phyloP scores from a whole-genome alignment of 2,888 invertebrate genomes.

The Eupithecia insigniata region DNA sequence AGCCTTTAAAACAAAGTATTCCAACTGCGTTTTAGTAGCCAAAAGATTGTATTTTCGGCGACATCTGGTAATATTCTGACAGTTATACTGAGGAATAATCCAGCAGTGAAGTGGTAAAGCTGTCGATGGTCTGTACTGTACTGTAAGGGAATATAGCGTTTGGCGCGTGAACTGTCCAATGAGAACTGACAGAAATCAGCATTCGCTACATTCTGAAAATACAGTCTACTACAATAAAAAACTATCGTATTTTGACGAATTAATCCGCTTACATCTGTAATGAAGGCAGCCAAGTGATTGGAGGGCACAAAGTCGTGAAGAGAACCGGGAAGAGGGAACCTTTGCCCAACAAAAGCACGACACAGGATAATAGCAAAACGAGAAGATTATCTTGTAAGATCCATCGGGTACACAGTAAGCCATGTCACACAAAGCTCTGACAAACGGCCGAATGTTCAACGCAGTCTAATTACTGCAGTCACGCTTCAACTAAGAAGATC shows the following conservation, averaged over 20 bases:
- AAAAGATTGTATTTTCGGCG: neutral
- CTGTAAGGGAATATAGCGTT: neutral
- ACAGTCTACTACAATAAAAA: neutral
- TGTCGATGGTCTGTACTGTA: neutral
- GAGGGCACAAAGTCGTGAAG: neutral
- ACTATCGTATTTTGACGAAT: too few species aligned
- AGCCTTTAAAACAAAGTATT: constrained; percentile 5
- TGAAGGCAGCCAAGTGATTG: too few species aligned
- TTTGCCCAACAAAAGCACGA: constrained; percentile 1
- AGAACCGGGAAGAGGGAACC: neutral
- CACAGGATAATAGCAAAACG: neutral
- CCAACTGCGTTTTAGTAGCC: neutral
- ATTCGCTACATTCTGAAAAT: neutral
- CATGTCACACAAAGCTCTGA: constrained; percentile 43
- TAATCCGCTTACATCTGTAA: too few species aligned
- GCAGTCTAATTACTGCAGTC: constrained; percentile 81
- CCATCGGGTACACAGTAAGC: constrained; percentile 39
- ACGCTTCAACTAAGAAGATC: constrained; percentile 80
- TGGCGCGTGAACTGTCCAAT: neutral
- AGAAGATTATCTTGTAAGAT: constrained; percentile 49
- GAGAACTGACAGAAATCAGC: neutral
- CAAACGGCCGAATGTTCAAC: constrained; percentile 54
- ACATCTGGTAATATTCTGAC: neutral
- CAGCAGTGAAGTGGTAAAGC: neutral
- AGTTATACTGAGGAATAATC: too few species aligned